Conservation (phyloP, 1,140 invertebrate species). For the Heliconius hewitsoni region DNA sequence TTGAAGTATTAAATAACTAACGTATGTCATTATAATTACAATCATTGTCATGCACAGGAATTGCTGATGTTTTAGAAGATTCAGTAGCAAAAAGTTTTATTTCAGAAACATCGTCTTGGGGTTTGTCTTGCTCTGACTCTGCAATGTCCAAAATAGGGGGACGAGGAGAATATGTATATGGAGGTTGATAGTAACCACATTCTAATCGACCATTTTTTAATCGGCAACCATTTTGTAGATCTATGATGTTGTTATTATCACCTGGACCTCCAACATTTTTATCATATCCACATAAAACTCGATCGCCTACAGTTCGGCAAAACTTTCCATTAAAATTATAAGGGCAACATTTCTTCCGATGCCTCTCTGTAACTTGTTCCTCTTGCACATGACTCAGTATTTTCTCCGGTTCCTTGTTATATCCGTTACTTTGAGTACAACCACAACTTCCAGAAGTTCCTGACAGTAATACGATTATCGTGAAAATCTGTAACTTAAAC, state of each 20-base stretch:
- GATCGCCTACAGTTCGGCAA: slow-evolving; percentile 59
- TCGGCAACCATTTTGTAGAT: slow-evolving; percentile 56
- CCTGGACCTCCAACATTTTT: slow-evolving; percentile 51
- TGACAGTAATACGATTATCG: not conserved
- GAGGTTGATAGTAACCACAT: slow-evolving; percentile 62
- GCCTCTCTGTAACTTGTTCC: slow-evolving; percentile 24
- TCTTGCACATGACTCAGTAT: slow-evolving; percentile 8
- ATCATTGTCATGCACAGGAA: not conserved
- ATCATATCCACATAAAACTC: slow-evolving; percentile 66
- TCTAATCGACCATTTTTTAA: slow-evolving; percentile 59
- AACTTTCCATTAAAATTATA: slow-evolving; percentile 62
- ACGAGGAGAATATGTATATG: slow-evolving; percentile 53
- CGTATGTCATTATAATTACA: not conserved
- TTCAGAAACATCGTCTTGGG: not conserved
- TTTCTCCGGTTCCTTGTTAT: not conserved
- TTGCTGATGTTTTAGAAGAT: not conserved
- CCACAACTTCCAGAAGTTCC: not conserved
- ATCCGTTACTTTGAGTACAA: slow-evolving; percentile 18
- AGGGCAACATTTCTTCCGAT: slow-evolving; percentile 59
- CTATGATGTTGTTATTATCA: slow-evolving; percentile 34
- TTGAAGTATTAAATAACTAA: not conserved
- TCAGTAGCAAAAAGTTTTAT: slow-evolving; percentile 1
- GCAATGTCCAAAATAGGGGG: slow-evolving; percentile 49
- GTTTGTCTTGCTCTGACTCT: slow-evolving; percentile 16
- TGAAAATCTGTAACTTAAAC: slow-evolving; percentile 14